A percentile compares a stretch with the other conserved stretches of the same genome.
Conservation (phyloP, 2,888 invertebrate species). For the Zonitis immaculata region DNA sequence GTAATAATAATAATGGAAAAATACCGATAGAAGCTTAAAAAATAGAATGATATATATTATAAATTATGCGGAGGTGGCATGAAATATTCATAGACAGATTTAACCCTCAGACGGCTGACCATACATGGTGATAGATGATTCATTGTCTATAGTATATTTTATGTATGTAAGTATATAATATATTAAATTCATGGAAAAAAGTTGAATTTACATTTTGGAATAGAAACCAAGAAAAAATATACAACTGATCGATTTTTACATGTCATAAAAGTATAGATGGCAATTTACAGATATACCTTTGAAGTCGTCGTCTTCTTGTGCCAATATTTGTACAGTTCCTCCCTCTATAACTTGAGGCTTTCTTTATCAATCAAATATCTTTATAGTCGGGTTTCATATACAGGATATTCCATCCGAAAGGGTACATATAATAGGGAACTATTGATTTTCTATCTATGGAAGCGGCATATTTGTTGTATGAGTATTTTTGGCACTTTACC, state of each 20-base stretch:
- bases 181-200: no score
- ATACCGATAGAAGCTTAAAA: slow-evolving; percentile 7
- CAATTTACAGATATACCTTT: not conserved
- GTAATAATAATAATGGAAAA: not conserved
- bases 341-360: slow-evolving; percentile 18
- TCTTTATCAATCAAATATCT: slow-evolving; percentile 23
- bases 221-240: not conserved
- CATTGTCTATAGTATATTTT: not conserved
- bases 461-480: no score
- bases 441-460: no score
- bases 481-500: not conserved
- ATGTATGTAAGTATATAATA: no score
- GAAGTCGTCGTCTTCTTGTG: slow-evolving; percentile 2
- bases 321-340: slow-evolving; percentile 19
- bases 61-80: slow-evolving; percentile 8
- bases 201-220: no score
- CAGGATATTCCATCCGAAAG: no score
- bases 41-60: not conserved
- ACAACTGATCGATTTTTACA: not conserved
- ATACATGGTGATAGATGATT: not conserved
- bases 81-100: slow-evolving; percentile 6
- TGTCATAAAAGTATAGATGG: not conserved
- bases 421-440: no score
- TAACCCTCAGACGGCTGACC: not conserved
- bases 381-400: slow-evolving; percentile 8